A percentile compares a stretch with the other conserved stretches of the same genome.
Evolutionary conservation across 2,888 invertebrate genomes (phyloP).

Genomic region (Cyrtodaria siliqua): DNA sequence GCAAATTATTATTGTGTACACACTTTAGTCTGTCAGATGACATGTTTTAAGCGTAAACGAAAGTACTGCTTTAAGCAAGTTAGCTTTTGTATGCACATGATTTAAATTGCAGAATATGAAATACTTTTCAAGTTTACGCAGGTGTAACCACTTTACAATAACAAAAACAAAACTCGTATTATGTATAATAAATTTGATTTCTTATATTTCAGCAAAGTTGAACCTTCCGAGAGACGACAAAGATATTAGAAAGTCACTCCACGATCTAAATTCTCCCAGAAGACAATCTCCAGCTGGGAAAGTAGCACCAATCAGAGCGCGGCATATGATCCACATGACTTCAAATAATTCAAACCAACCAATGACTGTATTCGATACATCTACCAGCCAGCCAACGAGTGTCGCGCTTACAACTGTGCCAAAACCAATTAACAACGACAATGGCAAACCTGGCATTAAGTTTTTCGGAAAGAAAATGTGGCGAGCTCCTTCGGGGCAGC

Average conservation of each 20-base stretch:
- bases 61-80: no score
- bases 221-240: constrained; percentile 53
- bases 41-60: no score
- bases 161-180: no score
- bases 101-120: no score
- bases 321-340: constrained; percentile 57
- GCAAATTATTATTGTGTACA: no score
- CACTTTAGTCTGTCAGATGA: no score
- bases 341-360: constrained; percentile 35
- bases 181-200: no score
- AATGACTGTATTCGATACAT: constrained; percentile 33
- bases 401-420: constrained; percentile 18
- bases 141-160: no score
- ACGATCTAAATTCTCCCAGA: constrained; percentile 61
- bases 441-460: constrained; percentile 20
- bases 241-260: constrained; percentile 66
- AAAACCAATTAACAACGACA: background rate
- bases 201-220: no score
- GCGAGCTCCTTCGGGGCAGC: constrained; percentile 67
- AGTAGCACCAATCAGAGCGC: constrained; percentile 66
- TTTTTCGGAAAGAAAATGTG: constrained; percentile 69
- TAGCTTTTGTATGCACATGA: no score
- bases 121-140: no score
- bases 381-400: constrained; percentile 40
- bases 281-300: constrained; percentile 53